phyloP scores from a whole-genome alignment of 2,797 vertebrate species.

The Echiichthys vipera region DNA sequence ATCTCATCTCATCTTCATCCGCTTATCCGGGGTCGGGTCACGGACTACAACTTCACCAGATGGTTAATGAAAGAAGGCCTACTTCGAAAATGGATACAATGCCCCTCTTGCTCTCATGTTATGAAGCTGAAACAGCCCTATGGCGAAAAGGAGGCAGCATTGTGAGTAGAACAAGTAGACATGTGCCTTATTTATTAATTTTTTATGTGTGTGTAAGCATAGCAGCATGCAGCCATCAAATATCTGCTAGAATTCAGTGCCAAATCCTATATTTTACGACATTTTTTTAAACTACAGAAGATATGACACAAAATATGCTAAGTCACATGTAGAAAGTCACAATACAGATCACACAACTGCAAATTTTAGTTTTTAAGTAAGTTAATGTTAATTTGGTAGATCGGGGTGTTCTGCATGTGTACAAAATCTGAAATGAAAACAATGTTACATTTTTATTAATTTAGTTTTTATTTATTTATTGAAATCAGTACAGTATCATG shows the following conservation, averaged over 20 bases:
- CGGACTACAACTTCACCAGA: slow-evolving; percentile 1
- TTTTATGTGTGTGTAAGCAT: slow-evolving; percentile 7
- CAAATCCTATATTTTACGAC: slow-evolving; percentile 1
- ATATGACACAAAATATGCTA: not conserved
- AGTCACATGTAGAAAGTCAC: not conserved
- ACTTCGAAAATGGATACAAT: slow-evolving; percentile 15
- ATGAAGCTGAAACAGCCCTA: slow-evolving; percentile 12
- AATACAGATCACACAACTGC: no score
- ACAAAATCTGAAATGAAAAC: not conserved
- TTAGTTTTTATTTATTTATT: not conserved
- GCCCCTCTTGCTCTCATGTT: slow-evolving; percentile 11
- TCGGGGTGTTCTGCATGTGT: not conserved
- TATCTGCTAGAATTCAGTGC: not conserved
- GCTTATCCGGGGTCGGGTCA: no score
- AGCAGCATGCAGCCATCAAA: slow-evolving; percentile 3
- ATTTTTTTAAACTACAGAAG: not conserved
- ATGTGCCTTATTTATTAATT: slow-evolving; percentile 16
- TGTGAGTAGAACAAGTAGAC: slow-evolving; percentile 3
- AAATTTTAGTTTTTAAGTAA: no score
- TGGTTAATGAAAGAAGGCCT: slow-evolving; percentile 15
- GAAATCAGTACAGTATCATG: slow-evolving; percentile 8
- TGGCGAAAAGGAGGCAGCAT: slow-evolving; percentile 3
- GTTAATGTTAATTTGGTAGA: not conserved
- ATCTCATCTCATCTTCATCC: no score
- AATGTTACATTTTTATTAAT: not conserved